Conservation (phyloP, 2,797 vertebrate genomes). For the Furcifer pardalis region DNA sequence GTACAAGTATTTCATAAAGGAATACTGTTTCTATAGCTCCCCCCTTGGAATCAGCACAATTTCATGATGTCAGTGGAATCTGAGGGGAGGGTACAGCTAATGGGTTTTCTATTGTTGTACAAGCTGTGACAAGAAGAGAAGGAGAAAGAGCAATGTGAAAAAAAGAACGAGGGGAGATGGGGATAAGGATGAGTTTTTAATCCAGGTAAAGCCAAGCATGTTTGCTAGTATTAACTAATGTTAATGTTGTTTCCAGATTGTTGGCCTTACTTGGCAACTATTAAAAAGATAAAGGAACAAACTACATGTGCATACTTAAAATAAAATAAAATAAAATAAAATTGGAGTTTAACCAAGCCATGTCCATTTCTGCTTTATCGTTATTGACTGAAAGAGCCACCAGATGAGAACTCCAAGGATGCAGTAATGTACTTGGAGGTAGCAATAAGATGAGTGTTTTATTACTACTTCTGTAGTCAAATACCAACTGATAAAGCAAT, state of each 20-base stretch:
- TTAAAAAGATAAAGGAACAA: conserved; percentile 32
- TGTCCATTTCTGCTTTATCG: conserved; percentile 53
- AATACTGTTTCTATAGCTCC: too few relatives aligned
- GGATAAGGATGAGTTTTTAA: too few relatives aligned
- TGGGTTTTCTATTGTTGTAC: too few relatives aligned
- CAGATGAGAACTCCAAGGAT: conserved; percentile 60
- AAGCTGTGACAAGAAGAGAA: too few relatives aligned
- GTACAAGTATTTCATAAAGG: too few relatives aligned
- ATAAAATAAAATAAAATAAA: not conserved
- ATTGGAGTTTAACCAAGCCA: conserved; percentile 36
- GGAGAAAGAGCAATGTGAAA: too few relatives aligned
- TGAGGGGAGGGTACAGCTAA: too few relatives aligned
- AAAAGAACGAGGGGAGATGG: too few relatives aligned
- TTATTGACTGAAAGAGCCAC: conserved; percentile 17
- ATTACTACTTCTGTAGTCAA: conserved; percentile 39
- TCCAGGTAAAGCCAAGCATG: too few relatives aligned
- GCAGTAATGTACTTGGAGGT: conserved; percentile 47
- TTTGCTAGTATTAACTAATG: not conserved
- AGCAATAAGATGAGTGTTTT: conserved; percentile 29
- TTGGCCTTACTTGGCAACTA: conserved; percentile 17
- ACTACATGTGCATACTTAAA: conserved; percentile 19
- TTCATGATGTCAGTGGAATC: too few relatives aligned
- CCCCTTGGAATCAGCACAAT: too few relatives aligned
- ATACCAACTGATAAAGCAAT: conserved; percentile 67
- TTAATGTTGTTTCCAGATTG: conserved; percentile 22